These are phyloP conservation scores for Intellagama lesueurii DNA, from an alignment of 2,797 vertebrate genomes.

Conservation along the genomic window DNA sequence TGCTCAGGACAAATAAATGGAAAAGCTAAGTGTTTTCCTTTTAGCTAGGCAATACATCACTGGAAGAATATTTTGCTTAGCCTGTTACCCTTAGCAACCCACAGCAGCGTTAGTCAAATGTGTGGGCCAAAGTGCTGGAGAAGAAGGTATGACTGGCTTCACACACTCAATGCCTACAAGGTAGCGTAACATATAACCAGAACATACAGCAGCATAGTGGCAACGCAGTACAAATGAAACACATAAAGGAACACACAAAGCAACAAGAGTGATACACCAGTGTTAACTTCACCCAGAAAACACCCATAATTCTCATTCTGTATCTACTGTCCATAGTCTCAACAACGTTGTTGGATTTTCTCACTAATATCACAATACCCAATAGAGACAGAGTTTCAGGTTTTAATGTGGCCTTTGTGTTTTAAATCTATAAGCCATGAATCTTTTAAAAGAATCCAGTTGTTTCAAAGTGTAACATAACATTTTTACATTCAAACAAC, in stretches of 20 bases:
- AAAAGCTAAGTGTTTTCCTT: constrained; percentile 34
- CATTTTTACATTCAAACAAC: constrained; percentile 27
- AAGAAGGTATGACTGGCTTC: not conserved
- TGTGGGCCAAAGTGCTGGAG: not conserved
- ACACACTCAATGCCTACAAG: not conserved
- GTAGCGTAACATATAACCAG: not conserved
- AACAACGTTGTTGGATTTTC: not conserved
- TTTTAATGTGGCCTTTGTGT: not conserved
- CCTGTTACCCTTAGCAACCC: constrained; percentile 24
- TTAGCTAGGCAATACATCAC: constrained; percentile 11
- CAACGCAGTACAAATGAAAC: not conserved
- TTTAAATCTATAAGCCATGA: not conserved
- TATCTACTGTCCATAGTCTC: not conserved
- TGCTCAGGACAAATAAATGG: constrained; percentile 29
- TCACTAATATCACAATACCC: not conserved
- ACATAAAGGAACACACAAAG: not conserved
- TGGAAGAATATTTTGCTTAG: not conserved
- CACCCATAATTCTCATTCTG: not conserved
- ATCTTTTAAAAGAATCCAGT: not conserved
- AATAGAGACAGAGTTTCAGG: not conserved
- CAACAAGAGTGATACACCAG: not conserved
- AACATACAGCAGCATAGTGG: too few species aligned
- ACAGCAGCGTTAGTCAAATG: not conserved
- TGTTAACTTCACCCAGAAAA: not conserved
- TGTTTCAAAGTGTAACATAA: constrained; percentile 30